Percentiles rank a stretch among this genome's conserved stretches.
Evolutionary conservation across 2,888 invertebrate genomes (phyloP).

Genomic region (Stenolophus ochropezus): DNA sequence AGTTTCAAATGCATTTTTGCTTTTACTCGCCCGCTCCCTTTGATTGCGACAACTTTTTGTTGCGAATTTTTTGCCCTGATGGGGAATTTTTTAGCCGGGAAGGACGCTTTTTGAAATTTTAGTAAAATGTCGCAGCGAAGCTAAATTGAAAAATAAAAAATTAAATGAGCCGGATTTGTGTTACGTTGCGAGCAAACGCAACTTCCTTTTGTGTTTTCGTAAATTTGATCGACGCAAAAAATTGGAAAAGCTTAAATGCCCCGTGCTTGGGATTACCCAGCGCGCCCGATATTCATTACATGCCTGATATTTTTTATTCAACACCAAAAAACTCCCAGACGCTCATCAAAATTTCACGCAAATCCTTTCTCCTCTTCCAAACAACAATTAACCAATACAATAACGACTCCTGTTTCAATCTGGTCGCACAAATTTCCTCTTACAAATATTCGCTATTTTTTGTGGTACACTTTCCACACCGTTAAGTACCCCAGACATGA

Average conservation of each 20-base stretch:
- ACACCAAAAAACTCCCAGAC: too few species aligned
- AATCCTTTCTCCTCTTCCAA: too few species aligned
- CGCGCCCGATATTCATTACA: not conserved
- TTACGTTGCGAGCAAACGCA: conserved; percentile 3
- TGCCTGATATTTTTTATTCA: too few species aligned
- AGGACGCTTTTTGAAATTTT: conserved; percentile 41
- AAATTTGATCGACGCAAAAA: conserved; percentile 31
- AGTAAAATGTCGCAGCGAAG: conserved; percentile 24
- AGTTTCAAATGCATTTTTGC: conserved; percentile 52
- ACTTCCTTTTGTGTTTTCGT: conserved; percentile 34
- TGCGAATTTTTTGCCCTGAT: conserved; percentile 37
- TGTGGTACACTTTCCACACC: too few species aligned
- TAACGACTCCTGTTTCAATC: too few species aligned
- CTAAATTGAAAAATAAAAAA: conserved; percentile 46
- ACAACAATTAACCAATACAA: too few species aligned
- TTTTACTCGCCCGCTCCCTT: conserved; percentile 45
- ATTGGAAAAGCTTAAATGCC: conserved; percentile 6
- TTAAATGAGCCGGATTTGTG: conserved; percentile 27
- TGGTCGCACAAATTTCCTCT: too few species aligned
- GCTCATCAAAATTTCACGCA: too few species aligned
- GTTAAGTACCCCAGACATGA: too few species aligned
- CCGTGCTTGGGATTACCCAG: not conserved
- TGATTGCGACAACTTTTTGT: conserved; percentile 53
- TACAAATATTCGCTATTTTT: too few species aligned
- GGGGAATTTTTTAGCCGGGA: conserved; percentile 42